A percentile compares a stretch with the other conserved stretches of the same genome.
Conservation (phyloP, 2,113 vertebrate genomes). For the Pelobates fuscus region DNA sequence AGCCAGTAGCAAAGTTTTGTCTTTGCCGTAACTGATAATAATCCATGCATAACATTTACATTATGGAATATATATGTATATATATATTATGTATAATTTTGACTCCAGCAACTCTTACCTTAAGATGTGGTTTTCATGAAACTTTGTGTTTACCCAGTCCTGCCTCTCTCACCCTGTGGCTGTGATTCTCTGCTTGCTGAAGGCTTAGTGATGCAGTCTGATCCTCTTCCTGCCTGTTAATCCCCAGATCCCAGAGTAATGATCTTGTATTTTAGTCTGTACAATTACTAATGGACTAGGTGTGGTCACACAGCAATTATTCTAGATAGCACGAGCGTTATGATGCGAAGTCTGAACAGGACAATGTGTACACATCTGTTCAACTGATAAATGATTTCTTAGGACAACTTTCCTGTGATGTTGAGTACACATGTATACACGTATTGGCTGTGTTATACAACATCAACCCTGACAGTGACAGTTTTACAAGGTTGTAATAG, state of each 20-base stretch:
- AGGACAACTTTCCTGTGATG: too few relatives aligned
- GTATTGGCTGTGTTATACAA: too few relatives aligned
- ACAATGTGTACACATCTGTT: too few relatives aligned
- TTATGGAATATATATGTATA: too few relatives aligned
- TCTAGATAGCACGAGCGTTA: slow-evolving; percentile 55
- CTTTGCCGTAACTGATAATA: too few relatives aligned
- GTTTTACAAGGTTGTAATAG: too few relatives aligned
- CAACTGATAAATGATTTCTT: too few relatives aligned
- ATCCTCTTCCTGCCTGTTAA: slow-evolving; percentile 41
- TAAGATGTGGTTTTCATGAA: background rate
- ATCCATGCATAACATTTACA: too few relatives aligned
- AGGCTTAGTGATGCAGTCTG: slow-evolving; percentile 36
- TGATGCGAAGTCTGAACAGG: background rate
- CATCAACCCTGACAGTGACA: too few relatives aligned
- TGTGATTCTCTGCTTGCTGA: slow-evolving; percentile 15
- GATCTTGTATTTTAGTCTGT: slow-evolving; percentile 59
- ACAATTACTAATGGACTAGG: slow-evolving; percentile 73
- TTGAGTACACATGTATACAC: too few relatives aligned
- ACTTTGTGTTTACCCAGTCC: slow-evolving; percentile 23
- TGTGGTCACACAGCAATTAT: slow-evolving; percentile 75
- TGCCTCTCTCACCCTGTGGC: slow-evolving; percentile 6
- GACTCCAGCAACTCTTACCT: slow-evolving; percentile 25
- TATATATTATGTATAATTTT: too few relatives aligned
- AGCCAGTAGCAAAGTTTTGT: too few relatives aligned
- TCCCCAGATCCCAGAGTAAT: slow-evolving; percentile 45